phyloP scores from a whole-genome alignment of 2,113 vertebrate species.

The Otolemur garnettii region DNA sequence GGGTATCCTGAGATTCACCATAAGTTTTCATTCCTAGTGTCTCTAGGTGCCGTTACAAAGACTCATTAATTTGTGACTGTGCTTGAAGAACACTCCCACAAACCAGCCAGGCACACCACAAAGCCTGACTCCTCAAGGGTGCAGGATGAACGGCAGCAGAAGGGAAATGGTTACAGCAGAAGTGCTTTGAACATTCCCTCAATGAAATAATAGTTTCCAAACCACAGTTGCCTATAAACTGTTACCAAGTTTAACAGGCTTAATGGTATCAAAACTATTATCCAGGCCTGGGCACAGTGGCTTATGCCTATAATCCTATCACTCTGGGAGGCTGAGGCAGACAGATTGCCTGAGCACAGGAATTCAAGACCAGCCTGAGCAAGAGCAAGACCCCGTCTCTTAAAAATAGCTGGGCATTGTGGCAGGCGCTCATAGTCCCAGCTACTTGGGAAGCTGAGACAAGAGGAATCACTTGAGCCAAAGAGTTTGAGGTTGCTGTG shows the following conservation, averaged over 20 bases:
- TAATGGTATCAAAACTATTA: background rate
- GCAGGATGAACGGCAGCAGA: background rate
- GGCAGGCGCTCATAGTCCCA: too few species aligned
- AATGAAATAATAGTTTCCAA: background rate
- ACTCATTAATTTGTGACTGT: background rate
- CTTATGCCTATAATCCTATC: too few species aligned
- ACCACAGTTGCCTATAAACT: background rate
- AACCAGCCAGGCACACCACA: background rate
- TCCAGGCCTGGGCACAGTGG: background rate
- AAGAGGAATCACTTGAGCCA: too few species aligned
- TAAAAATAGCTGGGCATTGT: too few species aligned
- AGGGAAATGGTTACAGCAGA: background rate
- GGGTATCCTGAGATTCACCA: slow-evolving; percentile 11
- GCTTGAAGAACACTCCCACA: slow-evolving; percentile 1
- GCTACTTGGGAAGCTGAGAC: too few species aligned
- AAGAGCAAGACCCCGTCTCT: too few species aligned
- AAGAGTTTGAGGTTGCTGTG: too few species aligned
- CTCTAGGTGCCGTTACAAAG: background rate
- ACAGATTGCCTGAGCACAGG: too few species aligned
- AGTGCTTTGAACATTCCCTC: background rate
- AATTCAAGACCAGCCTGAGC: too few species aligned
- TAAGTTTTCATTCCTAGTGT: background rate
- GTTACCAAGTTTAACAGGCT: background rate
- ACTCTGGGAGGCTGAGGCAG: too few species aligned
- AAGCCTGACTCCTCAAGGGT: background rate